These are phyloP conservation scores for Dicerorhinus sumatrensis DNA, from an alignment of 2,113 vertebrate genomes.

Conservation along the genomic window DNA sequence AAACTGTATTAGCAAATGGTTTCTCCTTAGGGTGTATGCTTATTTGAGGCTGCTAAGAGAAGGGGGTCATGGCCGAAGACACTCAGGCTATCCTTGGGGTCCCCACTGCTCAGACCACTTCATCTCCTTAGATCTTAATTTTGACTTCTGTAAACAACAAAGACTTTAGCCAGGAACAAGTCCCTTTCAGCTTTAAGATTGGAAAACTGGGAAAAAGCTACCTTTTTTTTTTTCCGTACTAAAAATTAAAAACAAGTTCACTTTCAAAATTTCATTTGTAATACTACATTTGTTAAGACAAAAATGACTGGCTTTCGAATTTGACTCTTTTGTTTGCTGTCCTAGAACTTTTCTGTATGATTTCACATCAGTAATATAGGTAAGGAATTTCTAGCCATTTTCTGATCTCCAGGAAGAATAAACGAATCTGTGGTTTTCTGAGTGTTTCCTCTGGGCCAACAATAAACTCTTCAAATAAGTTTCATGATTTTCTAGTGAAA, in stretches of 20 bases:
- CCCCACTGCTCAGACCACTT: not conserved
- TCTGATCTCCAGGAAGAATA: not conserved
- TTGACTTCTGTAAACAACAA: not conserved
- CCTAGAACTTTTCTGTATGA: not conserved
- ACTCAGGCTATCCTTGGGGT: not conserved
- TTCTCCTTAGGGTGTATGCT: not conserved
- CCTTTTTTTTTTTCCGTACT: not conserved
- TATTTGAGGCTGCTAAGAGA: not conserved
- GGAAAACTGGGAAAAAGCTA: not conserved
- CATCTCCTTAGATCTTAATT: not conserved
- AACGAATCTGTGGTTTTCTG: not conserved
- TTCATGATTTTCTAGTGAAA: not conserved
- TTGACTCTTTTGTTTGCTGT: not conserved
- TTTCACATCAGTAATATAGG: not conserved
- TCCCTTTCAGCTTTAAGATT: not conserved
- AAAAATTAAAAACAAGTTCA: not conserved
- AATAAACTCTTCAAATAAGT: not conserved
- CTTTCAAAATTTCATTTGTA: not conserved
- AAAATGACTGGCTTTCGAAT: not conserved
- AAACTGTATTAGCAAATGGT: not conserved
- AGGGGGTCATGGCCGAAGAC: not conserved
- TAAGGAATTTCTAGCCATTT: not conserved
- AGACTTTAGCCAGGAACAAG: not conserved
- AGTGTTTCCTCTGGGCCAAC: not conserved
- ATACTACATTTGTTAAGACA: not conserved